Evolutionary conservation across 2,888 invertebrate genomes (phyloP), one percentile per base, ranked within the genome.

Genomic region (Antheraea assamensis): DNA sequence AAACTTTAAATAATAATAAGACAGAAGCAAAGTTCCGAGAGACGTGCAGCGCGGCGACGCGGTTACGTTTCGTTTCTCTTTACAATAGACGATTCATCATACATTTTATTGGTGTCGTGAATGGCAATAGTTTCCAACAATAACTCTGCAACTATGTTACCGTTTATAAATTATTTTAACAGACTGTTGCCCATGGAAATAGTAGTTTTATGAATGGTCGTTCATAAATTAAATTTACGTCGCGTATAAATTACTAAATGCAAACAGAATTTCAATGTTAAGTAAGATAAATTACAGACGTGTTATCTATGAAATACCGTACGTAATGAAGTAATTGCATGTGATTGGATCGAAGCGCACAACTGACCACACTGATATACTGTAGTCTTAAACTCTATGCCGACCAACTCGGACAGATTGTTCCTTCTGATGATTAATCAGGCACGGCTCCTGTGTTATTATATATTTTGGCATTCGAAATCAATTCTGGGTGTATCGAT

Each of bases 141-240:
- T 58, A 61, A 61, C 61, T 61, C 61, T 24, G 61, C 61, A 61
- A 61, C 61, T 61, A 61, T 61, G 61, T 61, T 61, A 61, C 61
- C 27, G 61, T 19, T 61, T 27, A 27, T 61, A 15, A 27, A 61
- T 61, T 24, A 13, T 2, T 21, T 52, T 52, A 52, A 21, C 21
- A 21, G 21, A 52, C 3, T 21, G 52, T 52, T 52, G n/a, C 55
- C n/a, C 55, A 8, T 21, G n/a, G n/a, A n/a, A n/a, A 55, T n/a
- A 55, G n/a, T 55, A 55, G 19, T 52, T 52, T 17, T 52, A 21
- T 52, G 21, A 52, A 52, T 52, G 21, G 21, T 52, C 5, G 10
- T 13, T 42, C 13, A 42, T 42, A 42, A 42, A 13, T 42, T 7
- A 42, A 42, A 13, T 13, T 42, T 42, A 42, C 42, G 42, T 35